Evolutionary conservation across 1,140 invertebrate species (phyloP), one percentile per base, ranked within the genome.

Genomic region (Coelopa frigida): DNA sequence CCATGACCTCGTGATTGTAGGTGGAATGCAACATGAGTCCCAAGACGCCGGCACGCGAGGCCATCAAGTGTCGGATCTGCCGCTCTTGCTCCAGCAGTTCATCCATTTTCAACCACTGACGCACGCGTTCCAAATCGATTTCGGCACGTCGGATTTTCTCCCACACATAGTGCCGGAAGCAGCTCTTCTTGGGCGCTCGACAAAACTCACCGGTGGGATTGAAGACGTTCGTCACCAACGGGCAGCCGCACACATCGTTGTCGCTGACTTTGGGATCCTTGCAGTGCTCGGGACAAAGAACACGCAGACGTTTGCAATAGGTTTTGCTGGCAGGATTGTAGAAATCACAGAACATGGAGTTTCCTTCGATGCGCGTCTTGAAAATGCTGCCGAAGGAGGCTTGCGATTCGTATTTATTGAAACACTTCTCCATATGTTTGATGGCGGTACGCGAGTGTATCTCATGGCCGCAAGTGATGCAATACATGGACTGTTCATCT

Each of bases 301-400:
- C 91, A 54, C 90, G 79, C 12, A 99, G 71, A 38, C 95, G 72
- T 72, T 98, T 99, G 71, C 95, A 99, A 62, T 98, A 99, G 0
- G 94, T 97, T 43, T 82, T 78, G 59, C 87, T 92, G 3, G 78
- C 73, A 4, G 87, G 78, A 73, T 97, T 98, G 67, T 87, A 98
- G 68, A 87, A 93, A 62, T 99, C 95, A 70, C 96, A 99, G 68
- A 99, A 98, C 85, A 99, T 95, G 7, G 59, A 90, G 87, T 71
- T 89, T 82, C 12, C 89, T 70, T 97, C 94, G 52, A 97, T 94
- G 36, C 87, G 78, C 1, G 94, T 96, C 63, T 94, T 90, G 57
- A 89, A 94, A 36, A 90, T 83, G 12, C 90, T 95, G 12, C 92
- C 94, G 71, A 96, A 98, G 0, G 94, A 95, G 3, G 93, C 90